Evolutionary conservation across 2,888 invertebrate genomes (phyloP).

Genomic region (Seladonia tumulorum): DNA sequence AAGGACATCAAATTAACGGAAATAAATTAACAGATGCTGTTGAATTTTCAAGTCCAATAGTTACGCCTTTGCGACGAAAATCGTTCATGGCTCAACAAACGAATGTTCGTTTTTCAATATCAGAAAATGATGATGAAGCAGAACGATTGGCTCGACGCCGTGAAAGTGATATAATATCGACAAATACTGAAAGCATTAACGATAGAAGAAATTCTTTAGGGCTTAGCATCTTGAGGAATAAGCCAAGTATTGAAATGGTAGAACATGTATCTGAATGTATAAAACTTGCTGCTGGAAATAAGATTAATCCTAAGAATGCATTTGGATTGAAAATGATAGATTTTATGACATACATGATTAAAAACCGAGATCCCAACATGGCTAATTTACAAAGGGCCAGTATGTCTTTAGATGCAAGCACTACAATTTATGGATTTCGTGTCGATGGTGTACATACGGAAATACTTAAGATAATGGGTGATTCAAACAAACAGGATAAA

Average conservation of each 20-base stretch:
- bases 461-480: slow-evolving; percentile 91
- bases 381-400: slow-evolving; percentile 92
- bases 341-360: slow-evolving; percentile 91
- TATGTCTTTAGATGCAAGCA: slow-evolving; percentile 94
- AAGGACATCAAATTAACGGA: too few relatives aligned
- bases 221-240: slow-evolving; percentile 57
- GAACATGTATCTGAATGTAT: slow-evolving; percentile 79
- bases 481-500: slow-evolving; percentile 84
- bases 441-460: slow-evolving; percentile 94
- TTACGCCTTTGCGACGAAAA: slow-evolving; percentile 49
- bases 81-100: background rate
- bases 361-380: slow-evolving; percentile 89
- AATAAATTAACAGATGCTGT: background rate
- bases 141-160: slow-evolving; percentile 73
- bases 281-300: slow-evolving; percentile 83
- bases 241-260: slow-evolving; percentile 63
- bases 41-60: background rate
- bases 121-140: slow-evolving; percentile 78
- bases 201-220: slow-evolving; percentile 73
- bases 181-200: background rate
- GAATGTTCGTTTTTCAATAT: slow-evolving; percentile 8
- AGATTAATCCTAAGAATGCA: slow-evolving; percentile 95
- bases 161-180: slow-evolving; percentile 27
- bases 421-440: slow-evolving; percentile 94
- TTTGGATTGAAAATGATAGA: slow-evolving; percentile 95